Evolutionary conservation across 2,888 invertebrate species (phyloP), one percentile per base, ranked within the genome.

Genomic region (Diaprepes abbreviatus): DNA sequence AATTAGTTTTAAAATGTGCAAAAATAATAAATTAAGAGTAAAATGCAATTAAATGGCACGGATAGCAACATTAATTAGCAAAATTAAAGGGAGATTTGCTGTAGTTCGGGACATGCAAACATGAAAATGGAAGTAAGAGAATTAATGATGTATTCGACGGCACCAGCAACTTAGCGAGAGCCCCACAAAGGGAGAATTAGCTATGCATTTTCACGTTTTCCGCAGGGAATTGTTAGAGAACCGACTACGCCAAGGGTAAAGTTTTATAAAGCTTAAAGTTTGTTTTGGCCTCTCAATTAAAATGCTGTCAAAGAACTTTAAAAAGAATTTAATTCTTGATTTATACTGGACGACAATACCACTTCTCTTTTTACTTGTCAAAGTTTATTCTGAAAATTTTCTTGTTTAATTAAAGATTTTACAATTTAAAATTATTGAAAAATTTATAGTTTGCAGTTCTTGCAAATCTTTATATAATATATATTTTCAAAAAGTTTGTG

Each of bases 111-210:
- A 70, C 58, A 68, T 52, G 59, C 67, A 73, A 65, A 67, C 70
- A 66, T 38, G 64, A 40, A 72, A 72, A 66, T 50, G 50, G 62
- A 57, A 60, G 36, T 64, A 72, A 73, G 65, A 65, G 68, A 68
- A 68, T 71, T 73, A 73, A 73, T 71, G 67, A 68, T 60, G 54
- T 68, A 73, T 68, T 71, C 70, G 60, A 54, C 10, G 55, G 57
- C 33, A 65, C 28, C 67, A 52, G 52, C 65, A 68, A 70, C 57
- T 59, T 55, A 16, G 43, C 45, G 43, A 50, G 45, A 3, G 24
- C 24, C 33, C 14, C 45, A 72, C 68, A 72, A 72, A 69, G 60
- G 62, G 50, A 7, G 16, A 66, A 59, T 66, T 66, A 59, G 52
- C 50, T 19, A 50, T 59, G 48, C 59, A 38, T 48, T 66, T 66